These are phyloP conservation scores for Saccostrea cuccullata DNA, from an alignment of 1,140 invertebrate genomes.

Conservation along the genomic window DNA sequence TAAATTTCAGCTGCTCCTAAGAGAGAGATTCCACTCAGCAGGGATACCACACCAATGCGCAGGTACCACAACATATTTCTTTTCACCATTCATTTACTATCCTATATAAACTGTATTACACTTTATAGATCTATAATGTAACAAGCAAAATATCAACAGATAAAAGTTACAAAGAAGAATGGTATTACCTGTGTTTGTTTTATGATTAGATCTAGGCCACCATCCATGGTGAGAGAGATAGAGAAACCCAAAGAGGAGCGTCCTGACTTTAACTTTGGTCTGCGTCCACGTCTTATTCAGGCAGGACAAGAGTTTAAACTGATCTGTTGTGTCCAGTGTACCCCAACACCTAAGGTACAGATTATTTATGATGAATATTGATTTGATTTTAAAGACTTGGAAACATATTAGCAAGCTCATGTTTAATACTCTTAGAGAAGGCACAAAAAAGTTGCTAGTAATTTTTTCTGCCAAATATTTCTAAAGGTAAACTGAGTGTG, in stretches of 20 bases:
- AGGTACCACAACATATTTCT: constrained; percentile 55
- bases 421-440: too few species aligned
- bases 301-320: constrained; percentile 88
- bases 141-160: not conserved
- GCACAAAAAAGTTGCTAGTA: too few species aligned
- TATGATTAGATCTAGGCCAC: constrained; percentile 36
- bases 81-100: too few species aligned
- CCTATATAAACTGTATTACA: too few species aligned
- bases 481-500: too few species aligned
- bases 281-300: constrained; percentile 98
- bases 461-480: too few species aligned
- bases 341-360: constrained; percentile 92
- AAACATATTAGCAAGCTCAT: too few species aligned
- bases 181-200: not conserved
- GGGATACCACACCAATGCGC: constrained; percentile 67
- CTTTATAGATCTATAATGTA: too few species aligned
- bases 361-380: too few species aligned
- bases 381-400: too few species aligned
- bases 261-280: constrained; percentile 97
- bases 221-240: constrained; percentile 42
- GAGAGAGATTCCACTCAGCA: constrained; percentile 52
- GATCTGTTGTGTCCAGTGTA: constrained; percentile 96
- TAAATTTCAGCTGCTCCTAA: constrained; percentile 62
- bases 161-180: not conserved
- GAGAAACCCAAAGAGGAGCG: constrained; percentile 75